Conservation (phyloP, 2,797 vertebrate genomes). For the Pangasius krempfi region DNA sequence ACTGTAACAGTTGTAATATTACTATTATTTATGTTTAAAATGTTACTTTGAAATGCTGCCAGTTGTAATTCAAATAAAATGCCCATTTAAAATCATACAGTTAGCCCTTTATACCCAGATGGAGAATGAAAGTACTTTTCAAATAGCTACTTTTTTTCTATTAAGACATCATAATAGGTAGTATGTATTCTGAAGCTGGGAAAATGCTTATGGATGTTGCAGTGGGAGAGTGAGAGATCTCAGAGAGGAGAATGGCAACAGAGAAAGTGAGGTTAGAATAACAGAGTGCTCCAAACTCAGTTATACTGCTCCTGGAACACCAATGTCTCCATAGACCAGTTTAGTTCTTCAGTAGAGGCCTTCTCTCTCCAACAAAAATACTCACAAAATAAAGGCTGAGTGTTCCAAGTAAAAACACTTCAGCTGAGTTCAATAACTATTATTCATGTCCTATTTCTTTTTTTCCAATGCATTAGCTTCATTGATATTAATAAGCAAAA, state of each 20-base stretch:
- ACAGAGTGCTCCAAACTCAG: conserved; percentile 75
- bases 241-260: conserved; percentile 48
- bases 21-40: neutral
- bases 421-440: conserved; percentile 77
- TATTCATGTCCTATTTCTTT: conserved; percentile 74
- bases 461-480: conserved; percentile 62
- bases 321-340: conserved; percentile 71
- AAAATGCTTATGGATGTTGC: conserved; percentile 34
- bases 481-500: conserved; percentile 76
- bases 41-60: neutral
- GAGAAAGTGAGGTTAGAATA: conserved; percentile 75
- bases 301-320: conserved; percentile 78
- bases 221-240: conserved; percentile 39
- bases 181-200: conserved; percentile 25
- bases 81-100: neutral
- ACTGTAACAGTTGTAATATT: neutral
- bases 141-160: conserved; percentile 9
- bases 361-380: conserved; percentile 80
- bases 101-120: neutral
- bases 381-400: conserved; percentile 79
- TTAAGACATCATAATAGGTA: conserved; percentile 24
- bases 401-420: conserved; percentile 83
- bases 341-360: conserved; percentile 77
- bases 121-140: neutral
- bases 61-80: neutral